Conservation (phyloP, 2,113 vertebrate genomes). For the Actenoides hombroni region DNA sequence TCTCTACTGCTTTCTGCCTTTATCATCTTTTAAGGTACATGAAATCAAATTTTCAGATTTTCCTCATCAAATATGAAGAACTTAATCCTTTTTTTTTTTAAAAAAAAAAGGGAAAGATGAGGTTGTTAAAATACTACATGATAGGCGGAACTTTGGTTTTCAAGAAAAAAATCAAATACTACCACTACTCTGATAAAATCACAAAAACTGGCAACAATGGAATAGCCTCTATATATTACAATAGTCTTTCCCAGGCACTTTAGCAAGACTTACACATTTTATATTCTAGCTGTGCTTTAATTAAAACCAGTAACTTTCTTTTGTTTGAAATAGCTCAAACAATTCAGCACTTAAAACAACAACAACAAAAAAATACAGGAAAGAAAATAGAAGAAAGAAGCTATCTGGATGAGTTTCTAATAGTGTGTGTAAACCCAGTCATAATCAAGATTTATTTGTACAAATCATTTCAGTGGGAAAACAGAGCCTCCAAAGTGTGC, state of each 20-base stretch:
- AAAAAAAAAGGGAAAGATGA: not conserved
- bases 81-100: not conserved
- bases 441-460: conserved; percentile 48
- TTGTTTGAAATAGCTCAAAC: conserved; percentile 48
- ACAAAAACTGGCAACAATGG: not conserved
- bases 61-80: not conserved
- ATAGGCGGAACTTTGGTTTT: not conserved
- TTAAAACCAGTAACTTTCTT: conserved; percentile 54
- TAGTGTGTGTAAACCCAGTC: not conserved
- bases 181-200: not conserved
- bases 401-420: conserved; percentile 17
- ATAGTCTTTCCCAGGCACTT: conserved; percentile 14
- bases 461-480: conserved; percentile 30
- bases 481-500: conserved; percentile 4
- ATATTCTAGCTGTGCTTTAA: conserved; percentile 19
- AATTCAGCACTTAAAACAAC: not conserved
- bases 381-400: conserved; percentile 29
- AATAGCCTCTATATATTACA: not conserved
- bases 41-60: not conserved
- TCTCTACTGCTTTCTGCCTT: not conserved
- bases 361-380: not conserved
- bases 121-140: not conserved
- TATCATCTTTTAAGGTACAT: not conserved
- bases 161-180: not conserved
- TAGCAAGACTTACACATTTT: conserved; percentile 15